phyloP scores from a whole-genome alignment of 2,113 vertebrate genomes.

The Sinocyclocheilus anshuiensis region DNA sequence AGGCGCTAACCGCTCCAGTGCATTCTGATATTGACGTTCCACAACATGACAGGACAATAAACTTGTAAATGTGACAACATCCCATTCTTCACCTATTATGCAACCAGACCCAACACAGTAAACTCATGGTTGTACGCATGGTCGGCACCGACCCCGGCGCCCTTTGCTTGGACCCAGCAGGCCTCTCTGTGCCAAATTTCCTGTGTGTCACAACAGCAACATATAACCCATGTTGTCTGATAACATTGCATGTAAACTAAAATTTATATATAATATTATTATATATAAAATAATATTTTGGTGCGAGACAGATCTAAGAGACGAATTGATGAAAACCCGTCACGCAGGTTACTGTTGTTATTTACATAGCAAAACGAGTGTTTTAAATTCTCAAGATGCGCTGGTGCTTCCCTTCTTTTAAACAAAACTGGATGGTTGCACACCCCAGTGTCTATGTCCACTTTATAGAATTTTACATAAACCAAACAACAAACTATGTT shows the following conservation, averaged over 20 bases:
- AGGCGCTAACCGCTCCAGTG: slow-evolving; percentile 63
- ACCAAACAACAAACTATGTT: not conserved
- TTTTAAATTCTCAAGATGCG: slow-evolving; percentile 13
- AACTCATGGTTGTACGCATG: not conserved
- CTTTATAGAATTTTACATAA: not conserved
- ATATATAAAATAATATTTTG: too few relatives aligned
- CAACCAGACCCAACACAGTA: slow-evolving; percentile 52
- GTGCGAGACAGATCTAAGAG: not conserved
- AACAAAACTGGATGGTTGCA: not conserved
- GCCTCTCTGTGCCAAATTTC: not conserved
- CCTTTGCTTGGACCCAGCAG: slow-evolving; percentile 29
- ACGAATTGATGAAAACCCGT: not conserved
- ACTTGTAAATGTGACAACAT: slow-evolving; percentile 62
- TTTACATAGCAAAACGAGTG: slow-evolving; percentile 8
- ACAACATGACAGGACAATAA: slow-evolving; percentile 65
- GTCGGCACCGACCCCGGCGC: not conserved
- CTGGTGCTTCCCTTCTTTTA: not conserved
- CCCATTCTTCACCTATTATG: slow-evolving; percentile 67
- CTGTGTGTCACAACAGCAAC: slow-evolving; percentile 1
- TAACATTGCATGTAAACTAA: not conserved
- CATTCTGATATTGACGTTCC: slow-evolving; percentile 66
- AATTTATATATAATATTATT: too few relatives aligned
- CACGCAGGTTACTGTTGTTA: not conserved
- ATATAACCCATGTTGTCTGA: not conserved
- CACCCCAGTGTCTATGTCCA: not conserved